phyloP scores from a whole-genome alignment of 2,113 vertebrate species.

The Rhizomys pruinosus region DNA sequence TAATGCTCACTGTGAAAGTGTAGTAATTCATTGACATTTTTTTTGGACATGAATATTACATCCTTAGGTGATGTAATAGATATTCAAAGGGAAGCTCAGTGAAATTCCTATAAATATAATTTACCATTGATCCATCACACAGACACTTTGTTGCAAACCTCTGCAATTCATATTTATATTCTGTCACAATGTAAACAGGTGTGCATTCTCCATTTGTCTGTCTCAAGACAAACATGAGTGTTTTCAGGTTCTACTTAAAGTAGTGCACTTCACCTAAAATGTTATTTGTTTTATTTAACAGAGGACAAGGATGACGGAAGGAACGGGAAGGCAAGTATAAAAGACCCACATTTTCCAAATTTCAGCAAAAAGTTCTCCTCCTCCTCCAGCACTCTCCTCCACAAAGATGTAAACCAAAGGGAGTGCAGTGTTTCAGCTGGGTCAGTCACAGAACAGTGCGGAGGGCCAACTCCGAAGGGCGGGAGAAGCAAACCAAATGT shows the following conservation, averaged over 20 bases:
- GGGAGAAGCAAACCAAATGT: conserved; percentile 56
- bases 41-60: conserved; percentile 90
- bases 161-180: conserved; percentile 89
- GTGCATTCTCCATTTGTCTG: conserved; percentile 94
- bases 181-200: conserved; percentile 88
- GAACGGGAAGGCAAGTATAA: conserved; percentile 64
- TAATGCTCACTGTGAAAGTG: conserved; percentile 91
- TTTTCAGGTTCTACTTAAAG: background rate
- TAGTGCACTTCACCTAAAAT: conserved; percentile 66
- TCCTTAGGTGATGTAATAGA: conserved; percentile 91
- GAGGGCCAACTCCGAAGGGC: conserved; percentile 12
- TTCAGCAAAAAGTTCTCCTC: conserved; percentile 73
- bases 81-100: conserved; percentile 81
- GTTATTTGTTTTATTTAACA: conserved; percentile 82
- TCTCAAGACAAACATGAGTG: conserved; percentile 85
- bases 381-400: conserved; percentile 68
- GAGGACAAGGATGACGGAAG: conserved; percentile 72
- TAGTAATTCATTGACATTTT: conserved; percentile 92
- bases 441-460: conserved; percentile 65
- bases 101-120: conserved; percentile 84
- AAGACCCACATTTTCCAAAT: conserved; percentile 63
- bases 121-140: conserved; percentile 87
- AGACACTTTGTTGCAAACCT: conserved; percentile 85
- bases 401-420: conserved; percentile 63
- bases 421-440: background rate